Percentiles rank a stretch among this genome's conserved stretches.
Conservation (phyloP, 2,113 vertebrate species). For the Pao palembangensis region DNA sequence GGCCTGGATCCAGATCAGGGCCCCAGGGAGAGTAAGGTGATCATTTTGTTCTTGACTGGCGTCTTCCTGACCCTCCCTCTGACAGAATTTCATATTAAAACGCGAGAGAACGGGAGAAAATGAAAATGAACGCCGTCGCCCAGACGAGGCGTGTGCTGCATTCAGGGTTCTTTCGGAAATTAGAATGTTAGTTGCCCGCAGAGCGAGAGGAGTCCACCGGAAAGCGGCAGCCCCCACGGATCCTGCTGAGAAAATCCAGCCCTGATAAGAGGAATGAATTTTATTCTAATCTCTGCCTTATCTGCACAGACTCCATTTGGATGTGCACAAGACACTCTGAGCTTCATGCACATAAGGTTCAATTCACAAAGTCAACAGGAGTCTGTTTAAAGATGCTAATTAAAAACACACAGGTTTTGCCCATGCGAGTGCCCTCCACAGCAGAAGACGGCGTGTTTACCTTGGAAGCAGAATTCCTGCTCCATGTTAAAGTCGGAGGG, state of each 20-base stretch:
- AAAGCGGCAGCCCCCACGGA: constrained; percentile 5
- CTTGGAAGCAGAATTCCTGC: not conserved
- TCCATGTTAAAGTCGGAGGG: too few relatives aligned
- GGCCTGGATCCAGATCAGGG: too few relatives aligned
- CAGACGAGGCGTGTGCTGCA: not conserved
- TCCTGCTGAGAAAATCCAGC: constrained; percentile 37
- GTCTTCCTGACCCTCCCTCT: too few relatives aligned
- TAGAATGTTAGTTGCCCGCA: constrained; percentile 23
- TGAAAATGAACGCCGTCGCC: too few relatives aligned
- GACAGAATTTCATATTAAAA: too few relatives aligned
- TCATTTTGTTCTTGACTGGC: too few relatives aligned
- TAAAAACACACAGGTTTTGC: constrained; percentile 40
- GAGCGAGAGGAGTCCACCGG: not conserved
- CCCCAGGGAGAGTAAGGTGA: too few relatives aligned
- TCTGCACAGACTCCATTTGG: constrained; percentile 25
- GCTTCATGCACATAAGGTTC: constrained; percentile 27
- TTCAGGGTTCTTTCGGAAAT: constrained; percentile 6
- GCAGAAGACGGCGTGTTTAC: not conserved
- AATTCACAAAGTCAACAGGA: constrained; percentile 46
- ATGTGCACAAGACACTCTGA: constrained; percentile 26
- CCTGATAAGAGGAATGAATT: constrained; percentile 30
- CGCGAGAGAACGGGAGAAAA: too few relatives aligned
- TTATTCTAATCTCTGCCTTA: constrained; percentile 48
- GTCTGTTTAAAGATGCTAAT: constrained; percentile 49
- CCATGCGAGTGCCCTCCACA: not conserved